phyloP scores from a whole-genome alignment of 2,797 vertebrate species.

The Lutjanus argentimaculatus region DNA sequence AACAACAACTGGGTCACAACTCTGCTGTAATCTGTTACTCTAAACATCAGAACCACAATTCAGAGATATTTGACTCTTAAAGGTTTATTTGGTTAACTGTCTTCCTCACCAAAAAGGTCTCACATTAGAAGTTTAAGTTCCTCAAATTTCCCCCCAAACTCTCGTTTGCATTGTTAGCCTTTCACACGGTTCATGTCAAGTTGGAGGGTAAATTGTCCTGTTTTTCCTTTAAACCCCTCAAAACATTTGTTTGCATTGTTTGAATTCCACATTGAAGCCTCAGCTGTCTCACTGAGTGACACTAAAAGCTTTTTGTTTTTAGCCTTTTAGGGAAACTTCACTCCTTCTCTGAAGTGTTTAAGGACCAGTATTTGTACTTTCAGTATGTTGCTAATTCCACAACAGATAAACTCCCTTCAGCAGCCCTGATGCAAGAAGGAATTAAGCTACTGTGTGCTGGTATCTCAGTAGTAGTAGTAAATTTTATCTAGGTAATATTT shows the following conservation, averaged over 20 bases:
- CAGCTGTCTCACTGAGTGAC: neutral
- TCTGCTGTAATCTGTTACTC: neutral
- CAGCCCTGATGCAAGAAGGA: neutral
- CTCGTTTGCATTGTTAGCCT: too few species aligned
- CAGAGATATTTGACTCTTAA: neutral
- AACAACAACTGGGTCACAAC: conserved; percentile 19
- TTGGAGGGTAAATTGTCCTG: neutral
- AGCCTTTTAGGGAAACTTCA: neutral
- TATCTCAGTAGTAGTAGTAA: neutral
- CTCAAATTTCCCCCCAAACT: too few species aligned
- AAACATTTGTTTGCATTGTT: neutral
- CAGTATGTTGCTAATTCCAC: too few species aligned
- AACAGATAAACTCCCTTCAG: too few species aligned
- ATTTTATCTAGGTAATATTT: neutral
- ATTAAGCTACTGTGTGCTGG: too few species aligned
- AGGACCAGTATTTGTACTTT: too few species aligned
- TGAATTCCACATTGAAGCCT: neutral
- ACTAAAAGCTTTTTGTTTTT: neutral
- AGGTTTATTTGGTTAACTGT: too few species aligned
- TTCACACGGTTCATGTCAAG: neutral
- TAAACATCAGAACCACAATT: neutral
- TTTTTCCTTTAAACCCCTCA: neutral
- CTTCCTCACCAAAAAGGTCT: too few species aligned
- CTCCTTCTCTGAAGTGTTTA: neutral
- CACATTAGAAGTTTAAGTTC: too few species aligned